These are phyloP conservation scores for Agapornis roseicollis DNA, from an alignment of 2,113 vertebrate species.

Conservation along the genomic window DNA sequence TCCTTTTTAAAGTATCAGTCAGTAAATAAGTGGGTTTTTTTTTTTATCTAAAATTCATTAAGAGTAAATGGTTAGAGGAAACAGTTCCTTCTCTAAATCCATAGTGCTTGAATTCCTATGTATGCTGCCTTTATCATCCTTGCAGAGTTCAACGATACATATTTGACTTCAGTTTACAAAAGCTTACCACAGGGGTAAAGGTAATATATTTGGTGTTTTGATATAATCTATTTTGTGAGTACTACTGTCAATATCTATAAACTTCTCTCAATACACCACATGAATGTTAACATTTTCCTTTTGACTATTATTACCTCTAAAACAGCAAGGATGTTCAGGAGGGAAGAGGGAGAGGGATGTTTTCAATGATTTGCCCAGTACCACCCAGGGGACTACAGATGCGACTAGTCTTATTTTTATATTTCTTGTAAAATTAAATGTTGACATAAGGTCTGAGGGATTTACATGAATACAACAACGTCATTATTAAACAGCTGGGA, in stretches of 20 bases:
- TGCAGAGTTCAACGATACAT: conserved; percentile 49
- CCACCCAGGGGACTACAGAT: conserved; percentile 51
- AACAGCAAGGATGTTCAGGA: conserved; percentile 18
- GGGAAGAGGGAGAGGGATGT: not conserved
- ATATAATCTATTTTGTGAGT: conserved; percentile 55
- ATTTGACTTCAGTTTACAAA: conserved; percentile 69
- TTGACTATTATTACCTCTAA: conserved; percentile 60
- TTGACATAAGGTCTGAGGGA: conserved; percentile 59
- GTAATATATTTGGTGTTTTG: conserved; percentile 53
- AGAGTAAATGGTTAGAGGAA: conserved; percentile 19
- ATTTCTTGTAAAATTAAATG: conserved; percentile 69
- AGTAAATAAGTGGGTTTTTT: not conserved
- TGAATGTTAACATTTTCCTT: conserved; percentile 66
- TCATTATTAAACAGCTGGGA: conserved; percentile 66
- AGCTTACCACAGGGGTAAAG: conserved; percentile 46
- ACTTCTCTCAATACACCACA: conserved; percentile 61
- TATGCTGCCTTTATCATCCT: conserved; percentile 39
- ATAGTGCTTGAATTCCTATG: conserved; percentile 17
- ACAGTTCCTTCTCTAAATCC: conserved; percentile 19
- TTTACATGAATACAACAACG: conserved; percentile 54
- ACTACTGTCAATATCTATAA: conserved; percentile 70
- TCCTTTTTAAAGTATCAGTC: not conserved
- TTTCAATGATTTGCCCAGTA: conserved; percentile 28
- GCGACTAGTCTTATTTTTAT: conserved; percentile 43
- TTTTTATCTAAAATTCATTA: conserved; percentile 18